Conservation (phyloP, 2,888 invertebrate genomes). For the Luperina nickerlii region DNA sequence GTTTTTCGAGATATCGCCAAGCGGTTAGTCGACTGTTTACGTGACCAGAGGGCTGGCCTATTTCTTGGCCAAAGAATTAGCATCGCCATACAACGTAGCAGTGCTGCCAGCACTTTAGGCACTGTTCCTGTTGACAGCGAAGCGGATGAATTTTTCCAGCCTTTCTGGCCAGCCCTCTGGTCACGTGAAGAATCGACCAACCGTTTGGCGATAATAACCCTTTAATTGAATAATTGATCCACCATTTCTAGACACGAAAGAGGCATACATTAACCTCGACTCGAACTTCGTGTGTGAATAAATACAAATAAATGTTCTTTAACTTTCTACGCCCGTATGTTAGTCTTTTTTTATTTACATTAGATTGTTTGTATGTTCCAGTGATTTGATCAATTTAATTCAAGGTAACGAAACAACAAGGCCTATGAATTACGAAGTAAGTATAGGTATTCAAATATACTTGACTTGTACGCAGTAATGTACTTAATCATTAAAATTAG, state of each 20-base stretch:
- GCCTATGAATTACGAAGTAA: constrained; percentile 3
- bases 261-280: constrained; percentile 62
- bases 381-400: constrained; percentile 24
- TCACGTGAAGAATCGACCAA: no score
- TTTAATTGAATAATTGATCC: constrained; percentile 72
- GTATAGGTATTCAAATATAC: constrained; percentile 13
- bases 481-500: constrained; percentile 6
- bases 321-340: constrained; percentile 25
- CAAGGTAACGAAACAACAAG: constrained; percentile 11
- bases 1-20: no score
- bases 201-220: not conserved
- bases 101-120: no score
- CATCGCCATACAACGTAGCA: no score
- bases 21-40: no score
- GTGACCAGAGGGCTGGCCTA: no score
- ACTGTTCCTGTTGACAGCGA: no score
- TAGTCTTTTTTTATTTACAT: constrained; percentile 18
- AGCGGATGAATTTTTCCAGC: no score
- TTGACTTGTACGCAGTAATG: not conserved
- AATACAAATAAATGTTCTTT: constrained; percentile 52
- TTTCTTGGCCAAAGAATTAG: no score
- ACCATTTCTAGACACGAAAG: constrained; percentile 56
- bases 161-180: no score
- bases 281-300: constrained; percentile 65
- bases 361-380: constrained; percentile 15